These are phyloP conservation scores for Macroteleia sp. DNA, from an alignment of 2,888 invertebrate genomes.

Conservation along the genomic window DNA sequence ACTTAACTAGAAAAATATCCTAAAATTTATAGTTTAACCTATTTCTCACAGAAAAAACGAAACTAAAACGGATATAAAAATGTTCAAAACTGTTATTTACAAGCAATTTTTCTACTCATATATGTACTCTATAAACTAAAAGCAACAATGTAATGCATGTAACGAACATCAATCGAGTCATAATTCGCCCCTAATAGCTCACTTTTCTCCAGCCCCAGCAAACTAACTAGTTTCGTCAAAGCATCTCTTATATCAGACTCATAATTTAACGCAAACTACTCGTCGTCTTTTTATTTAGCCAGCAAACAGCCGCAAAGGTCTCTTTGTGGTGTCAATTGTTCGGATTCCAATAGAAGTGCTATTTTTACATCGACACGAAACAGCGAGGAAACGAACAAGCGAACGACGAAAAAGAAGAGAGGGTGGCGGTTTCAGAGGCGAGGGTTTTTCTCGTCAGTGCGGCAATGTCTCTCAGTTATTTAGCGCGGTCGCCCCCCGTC, in stretches of 20 bases:
- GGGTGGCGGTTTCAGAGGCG: slow-evolving; percentile 34
- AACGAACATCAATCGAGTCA: slow-evolving; percentile 2
- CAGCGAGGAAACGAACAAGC: slow-evolving; percentile 24
- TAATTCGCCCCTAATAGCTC: slow-evolving; percentile 22
- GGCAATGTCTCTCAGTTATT: slow-evolving; percentile 70
- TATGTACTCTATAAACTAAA: too few species aligned
- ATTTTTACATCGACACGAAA: slow-evolving; percentile 66
- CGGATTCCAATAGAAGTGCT: slow-evolving; percentile 68
- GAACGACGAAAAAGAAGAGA: slow-evolving; percentile 31
- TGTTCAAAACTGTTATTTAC: too few species aligned
- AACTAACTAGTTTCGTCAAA: slow-evolving; percentile 22
- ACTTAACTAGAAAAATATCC: too few species aligned
- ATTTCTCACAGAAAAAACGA: too few species aligned
- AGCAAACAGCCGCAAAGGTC: slow-evolving; percentile 47
- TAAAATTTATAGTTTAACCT: too few species aligned
- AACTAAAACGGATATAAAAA: too few species aligned
- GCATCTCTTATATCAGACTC: slow-evolving; percentile 14
- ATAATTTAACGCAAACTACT: slow-evolving; percentile 43
- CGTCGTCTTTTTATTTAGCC: slow-evolving; percentile 24
- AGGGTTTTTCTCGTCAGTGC: slow-evolving; percentile 58
- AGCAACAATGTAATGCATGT: slow-evolving; percentile 10
- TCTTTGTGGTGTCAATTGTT: slow-evolving; percentile 67
- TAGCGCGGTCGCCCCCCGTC: slow-evolving; percentile 68
- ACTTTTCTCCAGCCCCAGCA: background rate
- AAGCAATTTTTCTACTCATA: too few species aligned